Evolutionary conservation across 2,113 vertebrate genomes (phyloP).

Genomic region (Austrofundulus limnaeus): DNA sequence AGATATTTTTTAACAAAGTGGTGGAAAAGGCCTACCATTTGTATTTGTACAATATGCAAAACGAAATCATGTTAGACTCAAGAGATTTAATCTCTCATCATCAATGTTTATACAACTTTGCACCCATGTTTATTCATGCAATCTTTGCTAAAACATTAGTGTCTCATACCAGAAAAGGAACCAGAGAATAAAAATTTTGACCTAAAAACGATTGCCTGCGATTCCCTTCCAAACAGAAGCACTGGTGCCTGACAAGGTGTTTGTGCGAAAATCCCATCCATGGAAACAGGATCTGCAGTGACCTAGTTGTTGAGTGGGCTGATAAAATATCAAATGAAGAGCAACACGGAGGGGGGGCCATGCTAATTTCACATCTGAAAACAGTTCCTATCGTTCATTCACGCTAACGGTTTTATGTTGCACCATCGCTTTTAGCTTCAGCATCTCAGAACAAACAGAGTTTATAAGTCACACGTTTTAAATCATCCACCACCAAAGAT

Average conservation of each 20-base stretch:
- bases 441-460: slow-evolving; percentile 8
- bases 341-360: slow-evolving; percentile 15
- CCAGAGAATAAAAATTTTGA: not conserved
- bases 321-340: slow-evolving; percentile 50
- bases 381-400: slow-evolving; percentile 40
- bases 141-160: not conserved
- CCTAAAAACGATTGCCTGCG: not conserved
- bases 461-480: not conserved
- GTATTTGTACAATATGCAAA: not conserved
- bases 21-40: too few relatives aligned
- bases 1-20: too few relatives aligned
- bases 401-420: slow-evolving; percentile 20
- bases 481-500: too few relatives aligned
- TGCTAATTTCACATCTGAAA: slow-evolving; percentile 35
- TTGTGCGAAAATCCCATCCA: slow-evolving; percentile 36
- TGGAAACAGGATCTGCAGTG: slow-evolving; percentile 60
- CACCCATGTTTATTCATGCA: not conserved
- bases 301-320: slow-evolving; percentile 49
- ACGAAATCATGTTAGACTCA: not conserved
- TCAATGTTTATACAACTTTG: not conserved
- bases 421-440: slow-evolving; percentile 18
- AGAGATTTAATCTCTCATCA: not conserved
- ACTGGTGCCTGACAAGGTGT: slow-evolving; percentile 21
- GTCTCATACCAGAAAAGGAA: not conserved
- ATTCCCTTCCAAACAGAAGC: slow-evolving; percentile 2